Base-by-base conservation (phyloP, 2,797 vertebrate genomes). In the Sebastes aleutianus region DNA sequence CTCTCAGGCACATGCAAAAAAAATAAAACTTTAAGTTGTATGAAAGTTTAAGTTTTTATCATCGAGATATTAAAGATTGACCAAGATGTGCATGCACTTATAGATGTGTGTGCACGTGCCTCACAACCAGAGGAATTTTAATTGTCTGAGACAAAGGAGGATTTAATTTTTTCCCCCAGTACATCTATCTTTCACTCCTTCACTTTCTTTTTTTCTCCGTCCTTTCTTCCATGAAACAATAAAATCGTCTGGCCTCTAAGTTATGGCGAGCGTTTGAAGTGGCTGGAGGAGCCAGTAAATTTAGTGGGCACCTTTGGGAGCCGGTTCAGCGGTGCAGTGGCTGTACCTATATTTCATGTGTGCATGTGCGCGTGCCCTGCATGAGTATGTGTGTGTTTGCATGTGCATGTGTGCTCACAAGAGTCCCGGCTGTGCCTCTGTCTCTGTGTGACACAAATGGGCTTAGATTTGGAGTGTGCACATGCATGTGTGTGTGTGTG, bases 201-300 rank as follows among this genome's bases (percentile, higher is more conserved):
- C 50, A 24, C 77, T 80, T 79, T 79, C 69, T 84, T 83, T 84
- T 80, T 87, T 86, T 58, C 59, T 61, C 79, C 24, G 7, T 86
- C 91, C 92, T 90, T 95, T 96, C 96, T 93, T 96, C 95, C 94
- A 93, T 26, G 65, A 95, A 96, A 96, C 95, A 96, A 97, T 98
- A 97, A 98, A 98, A 95, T 95, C 84, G 94, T 96, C 97, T 96
- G 95, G 96, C 90, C 85, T 85, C 95, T 96, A 96, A 97, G 96
- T 98, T 97, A 98, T 97, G 93, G 95, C 91, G 92, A 87, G 89
- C 93, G 95, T 99, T 99, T 99, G 98, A 99, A 97, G 98, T 97
- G 93, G 93, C 95, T 94, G 91, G 91, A 96, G 94, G 94, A 93
- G 95, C 94, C 95, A 95, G 97, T 99, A 99, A 99, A 99, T 99